Conservation (phyloP, 2,888 invertebrate species). For the Cynaeus angustus region DNA sequence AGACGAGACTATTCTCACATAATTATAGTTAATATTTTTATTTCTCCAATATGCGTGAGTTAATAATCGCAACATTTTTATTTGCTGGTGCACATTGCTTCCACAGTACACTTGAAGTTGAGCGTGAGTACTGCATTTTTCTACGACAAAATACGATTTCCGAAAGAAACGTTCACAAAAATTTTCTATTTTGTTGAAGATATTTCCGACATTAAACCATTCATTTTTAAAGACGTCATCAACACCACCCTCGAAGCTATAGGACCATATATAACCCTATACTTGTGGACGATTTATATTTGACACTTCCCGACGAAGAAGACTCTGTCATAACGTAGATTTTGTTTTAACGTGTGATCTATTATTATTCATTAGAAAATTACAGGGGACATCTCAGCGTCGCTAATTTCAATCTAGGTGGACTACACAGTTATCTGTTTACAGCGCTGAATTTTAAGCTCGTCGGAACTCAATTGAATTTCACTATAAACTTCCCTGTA, state of each 20-base stretch:
- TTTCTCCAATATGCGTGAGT: no score
- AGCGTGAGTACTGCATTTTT: no score
- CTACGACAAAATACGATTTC: no score
- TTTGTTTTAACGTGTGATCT: not conserved
- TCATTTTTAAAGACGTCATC: conserved; percentile 30
- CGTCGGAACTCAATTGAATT: conserved; percentile 4
- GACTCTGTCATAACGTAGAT: conserved; percentile 18
- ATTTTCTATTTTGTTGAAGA: not conserved
- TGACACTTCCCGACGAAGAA: conserved; percentile 21
- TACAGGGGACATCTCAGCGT: conserved; percentile 22
- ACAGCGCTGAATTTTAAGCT: conserved; percentile 5
- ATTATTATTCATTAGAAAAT: no score
- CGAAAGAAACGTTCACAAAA: no score
- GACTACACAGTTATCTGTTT: conserved; percentile 18
- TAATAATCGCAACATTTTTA: no score
- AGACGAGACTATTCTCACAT: no score
- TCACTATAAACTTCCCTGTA: conserved; percentile 12
- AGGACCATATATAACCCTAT: conserved; percentile 32
- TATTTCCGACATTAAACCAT: conserved; percentile 7
- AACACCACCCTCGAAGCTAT: conserved; percentile 29
- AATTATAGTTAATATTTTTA: no score
- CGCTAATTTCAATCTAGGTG: conserved; percentile 19
- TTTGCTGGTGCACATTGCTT: no score
- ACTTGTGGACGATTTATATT: not conserved
- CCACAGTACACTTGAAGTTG: no score